Base-by-base conservation (phyloP, 2,797 vertebrate species). In the Leptoclinus maculatus region DNA sequence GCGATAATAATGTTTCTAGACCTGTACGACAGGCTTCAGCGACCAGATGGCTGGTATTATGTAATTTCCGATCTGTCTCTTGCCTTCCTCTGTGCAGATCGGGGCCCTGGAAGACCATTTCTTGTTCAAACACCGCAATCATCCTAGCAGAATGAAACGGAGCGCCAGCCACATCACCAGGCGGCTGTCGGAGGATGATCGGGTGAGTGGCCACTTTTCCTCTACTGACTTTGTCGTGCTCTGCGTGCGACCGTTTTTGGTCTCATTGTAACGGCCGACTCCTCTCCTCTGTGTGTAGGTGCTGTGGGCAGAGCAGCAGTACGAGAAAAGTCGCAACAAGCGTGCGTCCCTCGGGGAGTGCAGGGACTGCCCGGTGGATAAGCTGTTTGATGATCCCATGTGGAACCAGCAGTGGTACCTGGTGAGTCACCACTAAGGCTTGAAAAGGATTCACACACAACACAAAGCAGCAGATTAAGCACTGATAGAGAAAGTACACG, bases 361-460 rank as follows among this genome's bases (percentile, higher is more conserved):
- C 76, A 86, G 77, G 67, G 94, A 95, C 66, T 96, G 95, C 66
- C 85, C 95, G 0, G 97, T 95, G 71, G 94, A 97, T 80, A 96
- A 97, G 80, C 95, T 98, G 82, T 99, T 99, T 83, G 97, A 97
- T 9, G 98, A 99, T 70, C 98, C 98, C 2, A 98, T 99, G 98
- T 99, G 98, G 98, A 97, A 96, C 87, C 96, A 97, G 85, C 98
- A 99, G 93, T 99, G 98, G 98, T 99, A 99, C 84, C 91, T 99
- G 97, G 98, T 99, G 94, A 96, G 97, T 90, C 66, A 70, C 41
- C 5, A 16, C 8, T 17, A 57, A 54, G 6, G 25, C 17, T 25
- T 49, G 2, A 68, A 19, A 9, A 7, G 19, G 14, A 49, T 5
- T 27, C 27, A 58, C 49, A 14, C 16, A 54, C 39, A 41, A 70